These are phyloP conservation scores for Myopa testacea DNA, from an alignment of 2,888 invertebrate genomes.

Conservation along the genomic window DNA sequence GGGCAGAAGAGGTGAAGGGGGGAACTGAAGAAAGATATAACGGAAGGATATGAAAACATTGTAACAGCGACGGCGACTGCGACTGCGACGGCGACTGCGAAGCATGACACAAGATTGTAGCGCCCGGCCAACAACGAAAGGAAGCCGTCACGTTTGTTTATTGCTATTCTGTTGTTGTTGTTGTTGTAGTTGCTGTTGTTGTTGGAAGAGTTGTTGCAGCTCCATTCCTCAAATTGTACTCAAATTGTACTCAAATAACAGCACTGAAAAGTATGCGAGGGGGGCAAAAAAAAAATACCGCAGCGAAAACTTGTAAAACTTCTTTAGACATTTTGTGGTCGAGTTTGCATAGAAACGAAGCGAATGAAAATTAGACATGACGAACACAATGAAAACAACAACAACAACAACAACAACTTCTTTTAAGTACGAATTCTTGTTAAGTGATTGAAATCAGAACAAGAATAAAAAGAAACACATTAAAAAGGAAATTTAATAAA, in stretches of 20 bases:
- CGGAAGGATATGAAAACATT: too few relatives aligned
- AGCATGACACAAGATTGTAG: background rate
- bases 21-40: too few relatives aligned
- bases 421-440: background rate
- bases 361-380: background rate
- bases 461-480: background rate
- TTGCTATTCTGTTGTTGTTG: background rate
- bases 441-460: background rate
- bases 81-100: background rate
- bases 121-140: background rate
- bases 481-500: background rate
- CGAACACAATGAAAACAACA: background rate
- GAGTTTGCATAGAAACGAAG: background rate
- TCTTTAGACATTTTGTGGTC: background rate
- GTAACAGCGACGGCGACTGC: too few relatives aligned
- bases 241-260: background rate
- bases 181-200: background rate
- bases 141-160: slow-evolving; percentile 4
- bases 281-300: background rate
- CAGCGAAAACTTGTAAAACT: background rate
- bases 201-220: background rate
- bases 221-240: background rate
- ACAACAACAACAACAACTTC: background rate
- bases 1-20: too few relatives aligned
- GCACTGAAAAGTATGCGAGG: background rate